Base-by-base conservation (phyloP, 37 sponge, comb jelly and placozoan species). In the Theonella swinhoei region DNA sequence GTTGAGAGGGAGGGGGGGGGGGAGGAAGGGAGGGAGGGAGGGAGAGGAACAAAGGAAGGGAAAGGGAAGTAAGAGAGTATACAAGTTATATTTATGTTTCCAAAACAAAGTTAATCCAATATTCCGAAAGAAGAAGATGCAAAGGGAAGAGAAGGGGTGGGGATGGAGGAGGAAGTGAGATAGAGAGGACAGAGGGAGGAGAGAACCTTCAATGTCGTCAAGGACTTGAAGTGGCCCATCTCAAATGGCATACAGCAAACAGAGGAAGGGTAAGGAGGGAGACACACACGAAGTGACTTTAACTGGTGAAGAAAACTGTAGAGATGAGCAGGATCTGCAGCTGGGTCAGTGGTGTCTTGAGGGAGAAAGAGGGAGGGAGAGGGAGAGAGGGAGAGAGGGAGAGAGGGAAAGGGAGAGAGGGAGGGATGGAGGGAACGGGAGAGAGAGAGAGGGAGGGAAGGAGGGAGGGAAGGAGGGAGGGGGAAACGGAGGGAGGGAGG, bases 271-370 rank as follows among this genome's bases (percentile, higher is more conserved):
- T 36, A 26, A 38, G 91, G 94, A 22, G 91, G 88, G 19, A 76
- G 89, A 63, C 62, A 65, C 29, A 94, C 73, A 59, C 75, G 72
- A 20, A 94, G 86, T n/a, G 69, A 42, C 26, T 75, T 36, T 20
- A 94, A 68, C 40, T 88, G 88, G 64, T 90, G 91, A 0, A 94
- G 63, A 79, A 94, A 94, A 23, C 78, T 77, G 73, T 91, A 91
- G 58, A 91, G 80, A 70, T 94, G 91, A 68, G 83, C 95, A 14
- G 85, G 89, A 82, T 94, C 95, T 3, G 94, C 77, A 1, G 82
- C 42, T 7, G 54, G 54, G 54, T 7, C 14, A 7, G 7, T 7
- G 14, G 11, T 7, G 7, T 7, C 14, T 14, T 47, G 68, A 19
- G n/a, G 31, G 68, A 66, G 68, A 66, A 24, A 66, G 68, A 66